Percentiles rank a stretch among this genome's conserved stretches.
Evolutionary conservation across 2,113 vertebrate genomes (phyloP).

Genomic region (Agelaius phoeniceus): DNA sequence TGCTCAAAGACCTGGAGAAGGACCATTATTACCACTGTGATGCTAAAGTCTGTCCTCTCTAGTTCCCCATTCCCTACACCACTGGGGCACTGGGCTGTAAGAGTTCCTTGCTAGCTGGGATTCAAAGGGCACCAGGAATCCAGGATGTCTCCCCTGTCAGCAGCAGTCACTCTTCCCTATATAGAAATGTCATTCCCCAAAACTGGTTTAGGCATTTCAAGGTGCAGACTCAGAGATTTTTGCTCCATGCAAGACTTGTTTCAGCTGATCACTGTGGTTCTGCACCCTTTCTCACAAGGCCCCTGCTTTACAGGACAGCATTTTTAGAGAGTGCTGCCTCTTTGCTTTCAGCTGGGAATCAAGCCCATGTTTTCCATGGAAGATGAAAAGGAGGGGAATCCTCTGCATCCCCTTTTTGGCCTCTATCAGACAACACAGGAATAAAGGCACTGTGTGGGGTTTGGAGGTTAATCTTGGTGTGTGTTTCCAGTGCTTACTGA

Average conservation of each 20-base stretch:
- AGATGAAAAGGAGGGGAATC: not conserved
- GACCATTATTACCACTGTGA: not conserved
- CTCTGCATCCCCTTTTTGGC: not conserved
- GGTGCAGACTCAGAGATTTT: not conserved
- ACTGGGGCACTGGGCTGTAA: not conserved
- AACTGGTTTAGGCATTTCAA: not conserved
- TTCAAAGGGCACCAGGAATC: not conserved
- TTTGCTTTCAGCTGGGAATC: not conserved
- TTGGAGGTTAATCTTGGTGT: not conserved
- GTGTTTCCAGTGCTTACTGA: not conserved
- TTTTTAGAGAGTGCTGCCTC: not conserved
- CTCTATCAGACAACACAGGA: not conserved
- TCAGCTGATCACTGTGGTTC: not conserved
- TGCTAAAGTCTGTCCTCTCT: not conserved
- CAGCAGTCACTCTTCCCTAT: not conserved
- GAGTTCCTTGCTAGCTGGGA: not conserved
- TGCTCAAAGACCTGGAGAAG: not conserved
- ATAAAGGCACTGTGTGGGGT: not conserved
- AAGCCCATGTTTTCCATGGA: not conserved
- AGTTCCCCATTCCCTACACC: not conserved
- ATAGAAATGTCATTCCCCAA: not conserved
- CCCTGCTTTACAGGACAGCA: not conserved
- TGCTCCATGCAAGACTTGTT: not conserved
- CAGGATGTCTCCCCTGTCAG: not conserved
- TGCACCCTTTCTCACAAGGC: not conserved